These are phyloP conservation scores for Leptarthrus brevirostris DNA, from an alignment of 2,888 invertebrate genomes.

Conservation along the genomic window DNA sequence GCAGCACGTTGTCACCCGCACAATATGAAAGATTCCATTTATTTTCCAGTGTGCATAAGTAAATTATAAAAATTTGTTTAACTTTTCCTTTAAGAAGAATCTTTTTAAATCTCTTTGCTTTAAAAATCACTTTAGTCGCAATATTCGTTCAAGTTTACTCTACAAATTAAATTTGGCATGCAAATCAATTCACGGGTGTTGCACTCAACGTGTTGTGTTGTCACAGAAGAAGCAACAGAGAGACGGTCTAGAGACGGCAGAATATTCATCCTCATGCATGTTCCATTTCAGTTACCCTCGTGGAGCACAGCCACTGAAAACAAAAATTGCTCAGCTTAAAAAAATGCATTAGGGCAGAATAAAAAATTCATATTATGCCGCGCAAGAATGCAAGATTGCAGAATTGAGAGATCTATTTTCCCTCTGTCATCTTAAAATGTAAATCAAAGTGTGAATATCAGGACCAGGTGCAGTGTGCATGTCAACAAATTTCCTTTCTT, in stretches of 20 bases:
- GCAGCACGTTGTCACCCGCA: no score
- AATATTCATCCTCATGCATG: background rate
- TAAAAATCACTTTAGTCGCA: no score
- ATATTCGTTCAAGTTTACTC: background rate
- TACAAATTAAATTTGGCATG: constrained; percentile 25
- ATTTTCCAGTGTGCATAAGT: no score
- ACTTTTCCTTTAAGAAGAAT: no score
- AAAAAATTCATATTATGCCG: constrained; percentile 14
- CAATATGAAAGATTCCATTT: no score
- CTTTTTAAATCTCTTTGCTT: no score
- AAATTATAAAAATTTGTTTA: no score
- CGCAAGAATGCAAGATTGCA: constrained; percentile 3
- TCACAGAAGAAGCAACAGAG: background rate
- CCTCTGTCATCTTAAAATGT: background rate
- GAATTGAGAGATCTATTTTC: background rate
- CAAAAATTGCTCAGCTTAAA: background rate
- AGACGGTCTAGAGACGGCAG: background rate
- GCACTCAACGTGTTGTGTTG: constrained; percentile 1
- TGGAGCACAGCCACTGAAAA: background rate
- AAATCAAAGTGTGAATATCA: background rate
- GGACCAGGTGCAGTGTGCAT: no score
- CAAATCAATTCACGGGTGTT: constrained; percentile 34
- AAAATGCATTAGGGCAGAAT: constrained; percentile 11
- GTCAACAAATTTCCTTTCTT: no score
- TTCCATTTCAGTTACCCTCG: background rate